These are phyloP conservation scores for Caenorhabditis panamensis DNA, from an alignment of 2,888 invertebrate genomes.

Conservation along the genomic window DNA sequence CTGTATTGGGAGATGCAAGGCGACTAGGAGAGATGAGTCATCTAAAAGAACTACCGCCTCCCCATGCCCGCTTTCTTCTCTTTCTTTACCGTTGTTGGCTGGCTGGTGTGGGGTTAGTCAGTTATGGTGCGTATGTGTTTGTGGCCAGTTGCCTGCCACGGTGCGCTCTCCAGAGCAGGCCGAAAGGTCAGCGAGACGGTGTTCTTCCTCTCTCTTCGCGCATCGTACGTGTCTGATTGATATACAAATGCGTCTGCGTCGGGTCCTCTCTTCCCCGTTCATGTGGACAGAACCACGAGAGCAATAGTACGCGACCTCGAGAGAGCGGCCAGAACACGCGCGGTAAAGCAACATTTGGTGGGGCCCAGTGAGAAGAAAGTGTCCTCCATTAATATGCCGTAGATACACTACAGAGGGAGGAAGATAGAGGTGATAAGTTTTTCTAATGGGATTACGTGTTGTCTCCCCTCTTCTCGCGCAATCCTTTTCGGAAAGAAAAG, in stretches of 20 bases:
- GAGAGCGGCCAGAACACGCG: constrained; percentile 10
- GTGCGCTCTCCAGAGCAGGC: constrained; percentile 6
- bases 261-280: constrained; percentile 13
- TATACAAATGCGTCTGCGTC: constrained; percentile 27
- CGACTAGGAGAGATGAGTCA: constrained; percentile 26
- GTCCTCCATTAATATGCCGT: neutral
- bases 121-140: constrained; percentile 2
- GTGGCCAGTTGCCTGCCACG: constrained; percentile 11
- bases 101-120: neutral
- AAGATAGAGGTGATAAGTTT: constrained; percentile 41
- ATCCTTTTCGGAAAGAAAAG: neutral
- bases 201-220: constrained; percentile 31
- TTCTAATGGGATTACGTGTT: constrained; percentile 28
- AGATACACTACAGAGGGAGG: constrained; percentile 6
- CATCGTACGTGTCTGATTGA: constrained; percentile 39
- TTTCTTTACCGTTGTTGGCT: neutral
- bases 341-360: constrained; percentile 20
- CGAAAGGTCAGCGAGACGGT: constrained; percentile 24
- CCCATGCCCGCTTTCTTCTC: neutral
- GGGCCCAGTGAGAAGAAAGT: constrained; percentile 12
- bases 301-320: constrained; percentile 37
- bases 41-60: constrained; percentile 8
- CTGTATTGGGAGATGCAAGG: constrained; percentile 13
- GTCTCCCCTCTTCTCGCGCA: neutral
- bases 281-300: constrained; percentile 39